These are phyloP conservation scores for Mongoloraphidia duomilia DNA, from an alignment of 2,888 invertebrate genomes.

Conservation along the genomic window DNA sequence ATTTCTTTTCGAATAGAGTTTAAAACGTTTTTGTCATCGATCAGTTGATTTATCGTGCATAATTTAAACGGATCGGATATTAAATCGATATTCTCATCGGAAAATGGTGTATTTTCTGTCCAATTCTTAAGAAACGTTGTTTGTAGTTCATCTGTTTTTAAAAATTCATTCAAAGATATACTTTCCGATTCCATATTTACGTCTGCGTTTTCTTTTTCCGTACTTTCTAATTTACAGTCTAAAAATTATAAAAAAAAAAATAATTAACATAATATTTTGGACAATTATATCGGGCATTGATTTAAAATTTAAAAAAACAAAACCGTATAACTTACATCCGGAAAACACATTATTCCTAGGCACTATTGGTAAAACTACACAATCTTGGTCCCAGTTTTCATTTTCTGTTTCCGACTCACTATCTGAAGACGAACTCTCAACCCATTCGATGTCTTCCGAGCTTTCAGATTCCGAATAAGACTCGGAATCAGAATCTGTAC, in stretches of 20 bases:
- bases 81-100: constrained; percentile 33
- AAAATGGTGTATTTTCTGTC: constrained; percentile 30
- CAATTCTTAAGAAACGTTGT: constrained; percentile 28
- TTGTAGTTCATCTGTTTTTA: constrained; percentile 13
- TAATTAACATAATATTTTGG: too few species aligned
- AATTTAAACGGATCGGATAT: constrained; percentile 51
- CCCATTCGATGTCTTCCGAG: constrained; percentile 3
- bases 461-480: constrained; percentile 1
- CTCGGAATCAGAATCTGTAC: too few species aligned
- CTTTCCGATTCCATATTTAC: constrained; percentile 16
- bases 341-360: constrained; percentile 2
- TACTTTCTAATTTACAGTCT: constrained; percentile 3
- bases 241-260: not conserved
- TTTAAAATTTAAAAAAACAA: not conserved
- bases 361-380: constrained; percentile 14
- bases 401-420: constrained; percentile 24
- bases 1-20: constrained; percentile 50
- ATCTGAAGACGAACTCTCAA: constrained; percentile 16
- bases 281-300: not conserved
- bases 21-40: constrained; percentile 40
- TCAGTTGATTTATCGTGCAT: constrained; percentile 47
- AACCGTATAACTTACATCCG: constrained; percentile 8
- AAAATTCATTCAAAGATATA: constrained; percentile 9
- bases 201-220: constrained; percentile 19
- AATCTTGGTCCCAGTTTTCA: constrained; percentile 24